A percentile compares a stretch with the other conserved stretches of the same genome.
phyloP scores from a whole-genome alignment of 2,888 invertebrate species.

The Eucera pruinosa region DNA sequence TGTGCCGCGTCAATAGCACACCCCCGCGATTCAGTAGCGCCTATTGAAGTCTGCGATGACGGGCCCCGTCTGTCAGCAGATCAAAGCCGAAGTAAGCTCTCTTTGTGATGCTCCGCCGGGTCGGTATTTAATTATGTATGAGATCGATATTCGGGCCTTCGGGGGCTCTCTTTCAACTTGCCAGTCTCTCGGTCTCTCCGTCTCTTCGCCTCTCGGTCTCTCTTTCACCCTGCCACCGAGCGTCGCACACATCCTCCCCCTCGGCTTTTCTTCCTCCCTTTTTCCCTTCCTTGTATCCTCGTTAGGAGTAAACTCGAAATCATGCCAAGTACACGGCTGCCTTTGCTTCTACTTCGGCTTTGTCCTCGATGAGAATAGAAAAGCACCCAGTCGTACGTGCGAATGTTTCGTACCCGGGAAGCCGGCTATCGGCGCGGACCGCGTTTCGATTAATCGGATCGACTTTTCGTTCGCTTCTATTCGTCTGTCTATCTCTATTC shows the following conservation, averaged over 20 bases:
- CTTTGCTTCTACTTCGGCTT: conserved; percentile 4
- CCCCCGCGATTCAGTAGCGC: conserved; percentile 75
- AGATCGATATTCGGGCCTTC: conserved; percentile 84
- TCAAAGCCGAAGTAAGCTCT: conserved; percentile 84
- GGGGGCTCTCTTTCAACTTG: conserved; percentile 72
- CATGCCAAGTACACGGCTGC: conserved; percentile 28
- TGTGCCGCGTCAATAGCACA: conserved; percentile 75
- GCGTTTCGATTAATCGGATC: conserved; percentile 2
- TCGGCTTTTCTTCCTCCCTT: conserved; percentile 2
- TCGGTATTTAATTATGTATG: conserved; percentile 84
- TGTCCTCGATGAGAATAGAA: conserved; percentile 10
- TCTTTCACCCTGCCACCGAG: conserved; percentile 21
- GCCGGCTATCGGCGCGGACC: conserved; percentile 3
- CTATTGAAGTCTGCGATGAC: conserved; percentile 84
- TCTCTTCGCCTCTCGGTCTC: conserved; percentile 39
- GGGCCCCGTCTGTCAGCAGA: conserved; percentile 84
- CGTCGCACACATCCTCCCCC: conserved; percentile 18
- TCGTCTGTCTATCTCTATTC: not conserved
- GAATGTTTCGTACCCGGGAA: not conserved
- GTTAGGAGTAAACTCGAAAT: conserved; percentile 55
- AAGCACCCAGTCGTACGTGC: not conserved
- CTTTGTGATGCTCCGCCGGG: conserved; percentile 83
- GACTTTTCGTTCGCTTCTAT: not conserved
- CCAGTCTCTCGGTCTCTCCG: conserved; percentile 40
- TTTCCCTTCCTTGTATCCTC: conserved; percentile 33